Conservation (phyloP, 2,797 vertebrate species). For the Rhinichthys osculus region DNA sequence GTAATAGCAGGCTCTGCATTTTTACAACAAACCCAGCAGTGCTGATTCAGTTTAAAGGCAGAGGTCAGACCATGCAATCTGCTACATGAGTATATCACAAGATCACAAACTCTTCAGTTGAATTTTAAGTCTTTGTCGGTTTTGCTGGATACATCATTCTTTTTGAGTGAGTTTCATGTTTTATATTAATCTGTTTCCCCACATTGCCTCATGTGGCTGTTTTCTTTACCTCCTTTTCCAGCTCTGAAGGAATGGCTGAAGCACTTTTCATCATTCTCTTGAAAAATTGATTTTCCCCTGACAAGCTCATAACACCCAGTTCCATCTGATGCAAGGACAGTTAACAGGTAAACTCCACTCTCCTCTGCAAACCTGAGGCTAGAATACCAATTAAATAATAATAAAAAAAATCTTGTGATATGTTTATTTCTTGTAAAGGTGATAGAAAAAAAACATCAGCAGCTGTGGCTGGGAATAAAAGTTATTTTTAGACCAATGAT, state of each 20-base stretch:
- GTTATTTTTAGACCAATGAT: constrained; percentile 65
- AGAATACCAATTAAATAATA: constrained; percentile 72
- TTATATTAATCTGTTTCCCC: constrained; percentile 61
- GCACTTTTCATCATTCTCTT: constrained; percentile 22
- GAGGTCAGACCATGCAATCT: constrained; percentile 17
- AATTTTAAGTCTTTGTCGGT: constrained; percentile 61
- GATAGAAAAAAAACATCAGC: constrained; percentile 56
- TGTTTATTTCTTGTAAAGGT: constrained; percentile 27
- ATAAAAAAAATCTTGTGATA: constrained; percentile 52
- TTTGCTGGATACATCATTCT: constrained; percentile 44
- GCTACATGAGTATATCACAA: constrained; percentile 56
- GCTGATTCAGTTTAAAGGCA: neutral
- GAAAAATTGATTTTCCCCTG: constrained; percentile 71
- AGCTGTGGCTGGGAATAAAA: constrained; percentile 56
- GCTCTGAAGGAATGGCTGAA: constrained; percentile 40
- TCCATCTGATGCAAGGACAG: constrained; percentile 68
- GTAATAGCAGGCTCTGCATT: constrained; percentile 1
- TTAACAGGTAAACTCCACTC: constrained; percentile 64
- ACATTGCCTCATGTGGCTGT: constrained; percentile 54
- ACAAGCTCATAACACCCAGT: constrained; percentile 66
- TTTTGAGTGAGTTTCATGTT: constrained; percentile 70
- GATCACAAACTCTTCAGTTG: constrained; percentile 57
- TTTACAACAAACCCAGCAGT: constrained; percentile 24
- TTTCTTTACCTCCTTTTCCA: constrained; percentile 36
- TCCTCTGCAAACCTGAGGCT: constrained; percentile 66